Percentiles rank a stretch among this genome's conserved stretches.
These are phyloP conservation scores for Tiliacea aurago DNA, from an alignment of 2,888 invertebrate genomes.

Conservation along the genomic window DNA sequence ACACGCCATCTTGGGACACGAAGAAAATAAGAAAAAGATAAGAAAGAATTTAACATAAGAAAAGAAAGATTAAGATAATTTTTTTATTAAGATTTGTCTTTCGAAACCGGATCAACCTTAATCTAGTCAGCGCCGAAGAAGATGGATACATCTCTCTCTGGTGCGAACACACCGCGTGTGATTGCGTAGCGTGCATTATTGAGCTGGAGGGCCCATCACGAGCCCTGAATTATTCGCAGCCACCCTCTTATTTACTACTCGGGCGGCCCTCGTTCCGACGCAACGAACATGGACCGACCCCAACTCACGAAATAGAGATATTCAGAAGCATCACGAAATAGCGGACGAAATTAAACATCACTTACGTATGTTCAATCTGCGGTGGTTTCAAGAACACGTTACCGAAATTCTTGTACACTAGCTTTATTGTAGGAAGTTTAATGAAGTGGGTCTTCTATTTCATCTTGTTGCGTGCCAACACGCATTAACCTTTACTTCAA, in stretches of 20 bases:
- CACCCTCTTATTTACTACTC: constrained; percentile 55
- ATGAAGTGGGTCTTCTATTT: constrained; percentile 7
- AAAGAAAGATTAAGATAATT: too few species aligned
- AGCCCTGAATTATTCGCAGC: constrained; percentile 60
- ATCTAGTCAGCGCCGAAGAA: constrained; percentile 27
- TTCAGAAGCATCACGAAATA: constrained; percentile 25
- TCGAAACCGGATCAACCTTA: background rate
- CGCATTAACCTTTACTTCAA: constrained; percentile 43
- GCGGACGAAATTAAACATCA: constrained; percentile 19
- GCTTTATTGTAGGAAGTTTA: constrained; percentile 6
- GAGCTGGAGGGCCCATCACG: constrained; percentile 54
- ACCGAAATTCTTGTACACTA: background rate
- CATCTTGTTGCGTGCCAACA: constrained; percentile 7
- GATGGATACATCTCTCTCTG: constrained; percentile 26
- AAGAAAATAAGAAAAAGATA: too few species aligned
- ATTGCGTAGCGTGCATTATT: constrained; percentile 61
- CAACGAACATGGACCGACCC: constrained; percentile 8
- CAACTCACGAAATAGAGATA: background rate
- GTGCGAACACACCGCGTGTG: constrained; percentile 37
- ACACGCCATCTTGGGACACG: background rate
- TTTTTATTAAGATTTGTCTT: background rate
- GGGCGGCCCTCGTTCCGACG: constrained; percentile 20
- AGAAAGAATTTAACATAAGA: too few species aligned
- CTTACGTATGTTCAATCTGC: constrained; percentile 28
- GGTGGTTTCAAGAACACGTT: background rate